Evolutionary conservation across 2,797 vertebrate species (phyloP).

Genomic region (Crenuchus spilurus): DNA sequence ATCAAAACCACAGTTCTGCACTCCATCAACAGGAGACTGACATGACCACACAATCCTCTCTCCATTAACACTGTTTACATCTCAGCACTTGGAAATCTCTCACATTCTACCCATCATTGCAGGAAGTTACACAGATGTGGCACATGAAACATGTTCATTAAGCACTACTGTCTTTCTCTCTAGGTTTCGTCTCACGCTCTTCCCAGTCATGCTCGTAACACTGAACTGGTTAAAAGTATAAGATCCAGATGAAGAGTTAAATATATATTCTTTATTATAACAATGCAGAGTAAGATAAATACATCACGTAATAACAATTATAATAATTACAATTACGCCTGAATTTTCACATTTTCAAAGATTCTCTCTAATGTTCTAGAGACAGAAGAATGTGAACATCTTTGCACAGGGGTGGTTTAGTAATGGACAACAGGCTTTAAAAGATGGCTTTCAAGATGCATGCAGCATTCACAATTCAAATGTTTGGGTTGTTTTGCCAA

Average conservation of each 20-base stretch:
- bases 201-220: neutral
- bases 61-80: conserved; percentile 28
- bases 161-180: neutral
- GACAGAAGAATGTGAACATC: neutral
- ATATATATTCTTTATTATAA: too few relatives aligned
- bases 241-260: too few relatives aligned
- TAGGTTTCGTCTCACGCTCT: too few relatives aligned
- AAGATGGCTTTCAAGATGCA: too few relatives aligned
- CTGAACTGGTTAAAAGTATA: too few relatives aligned
- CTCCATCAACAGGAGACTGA: neutral
- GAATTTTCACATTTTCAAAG: too few relatives aligned
- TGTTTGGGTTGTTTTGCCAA: neutral
- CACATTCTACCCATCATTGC: neutral
- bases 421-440: too few relatives aligned
- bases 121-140: neutral
- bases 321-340: too few relatives aligned
- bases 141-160: neutral
- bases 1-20: neutral
- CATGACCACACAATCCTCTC: neutral
- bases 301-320: too few relatives aligned
- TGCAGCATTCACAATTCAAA: neutral
- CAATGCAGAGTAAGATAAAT: too few relatives aligned
- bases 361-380: too few relatives aligned
- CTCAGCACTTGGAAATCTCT: neutral
- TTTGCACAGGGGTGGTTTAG: too few relatives aligned